Evolutionary conservation across 2,888 invertebrate genomes (phyloP).

Genomic region (Abrostola triplasia): DNA sequence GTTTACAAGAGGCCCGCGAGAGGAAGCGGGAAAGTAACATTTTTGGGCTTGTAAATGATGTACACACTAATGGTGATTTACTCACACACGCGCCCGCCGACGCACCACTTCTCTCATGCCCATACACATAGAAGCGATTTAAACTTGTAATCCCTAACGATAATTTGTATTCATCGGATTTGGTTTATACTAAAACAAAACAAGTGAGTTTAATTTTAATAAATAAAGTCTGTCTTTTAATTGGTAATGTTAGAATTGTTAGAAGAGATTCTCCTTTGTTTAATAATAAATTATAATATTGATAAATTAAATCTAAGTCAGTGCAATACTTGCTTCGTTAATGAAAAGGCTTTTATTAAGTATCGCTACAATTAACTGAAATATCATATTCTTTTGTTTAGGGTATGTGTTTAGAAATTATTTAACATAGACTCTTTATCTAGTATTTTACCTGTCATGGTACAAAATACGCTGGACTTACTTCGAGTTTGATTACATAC

Average conservation of each 20-base stretch:
- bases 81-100: conserved; percentile 72
- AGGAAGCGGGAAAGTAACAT: conserved; percentile 83
- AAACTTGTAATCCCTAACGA: conserved; percentile 87
- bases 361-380: no score
- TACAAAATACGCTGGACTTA: no score
- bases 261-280: background rate
- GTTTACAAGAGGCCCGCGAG: conserved; percentile 74
- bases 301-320: background rate
- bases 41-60: conserved; percentile 85
- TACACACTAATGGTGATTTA: conserved; percentile 81
- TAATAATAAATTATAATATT: background rate
- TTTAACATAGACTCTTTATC: no score
- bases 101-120: conserved; percentile 70
- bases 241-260: conserved; percentile 7
- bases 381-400: no score
- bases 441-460: no score
- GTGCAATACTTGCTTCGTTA: background rate
- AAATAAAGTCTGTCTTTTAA: conserved; percentile 9
- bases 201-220: conserved; percentile 37
- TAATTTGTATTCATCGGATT: conserved; percentile 85
- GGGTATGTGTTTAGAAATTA: no score
- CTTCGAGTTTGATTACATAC: no score
- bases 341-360: no score
- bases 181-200: conserved; percentile 68
- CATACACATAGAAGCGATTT: conserved; percentile 81